Conservation (phyloP, 2,888 invertebrate species). For the Cenopis cana region DNA sequence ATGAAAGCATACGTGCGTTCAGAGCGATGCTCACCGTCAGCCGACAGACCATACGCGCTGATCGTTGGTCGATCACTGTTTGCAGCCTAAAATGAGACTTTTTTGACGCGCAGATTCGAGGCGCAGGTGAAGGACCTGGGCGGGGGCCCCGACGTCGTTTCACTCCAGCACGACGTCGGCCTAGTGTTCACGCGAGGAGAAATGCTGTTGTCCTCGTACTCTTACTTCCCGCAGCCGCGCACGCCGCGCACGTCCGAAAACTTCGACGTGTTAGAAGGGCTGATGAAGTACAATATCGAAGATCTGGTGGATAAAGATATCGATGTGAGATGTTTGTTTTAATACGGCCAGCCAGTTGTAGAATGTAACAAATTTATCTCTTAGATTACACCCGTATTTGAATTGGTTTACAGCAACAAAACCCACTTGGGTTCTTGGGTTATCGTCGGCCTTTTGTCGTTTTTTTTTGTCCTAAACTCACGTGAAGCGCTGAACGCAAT, state of each 20-base stretch:
- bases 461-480: background rate
- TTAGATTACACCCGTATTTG: no score
- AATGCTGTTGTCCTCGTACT: slow-evolving; percentile 54
- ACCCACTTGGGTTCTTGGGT: background rate
- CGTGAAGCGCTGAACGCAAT: no score
- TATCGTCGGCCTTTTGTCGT: background rate
- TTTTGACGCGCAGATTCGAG: slow-evolving; percentile 57
- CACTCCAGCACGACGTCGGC: slow-evolving; percentile 75
- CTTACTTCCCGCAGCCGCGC: slow-evolving; percentile 10
- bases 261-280: slow-evolving; percentile 49
- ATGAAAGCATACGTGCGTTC: no score
- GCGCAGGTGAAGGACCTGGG: slow-evolving; percentile 66
- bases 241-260: slow-evolving; percentile 30
- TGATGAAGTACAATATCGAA: slow-evolving; percentile 55
- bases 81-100: no score
- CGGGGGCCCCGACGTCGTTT: slow-evolving; percentile 66
- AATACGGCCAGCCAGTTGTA: background rate
- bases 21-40: no score
- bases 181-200: slow-evolving; percentile 65
- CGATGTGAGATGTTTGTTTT: background rate
- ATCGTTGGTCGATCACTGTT: no score
- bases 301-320: slow-evolving; percentile 53
- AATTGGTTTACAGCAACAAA: no score
- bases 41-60: no score
- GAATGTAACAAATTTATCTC: background rate